Percentiles rank a stretch among this genome's conserved stretches.
phyloP scores from a whole-genome alignment of 2,797 vertebrate species.

The Hoplostethus atlanticus region DNA sequence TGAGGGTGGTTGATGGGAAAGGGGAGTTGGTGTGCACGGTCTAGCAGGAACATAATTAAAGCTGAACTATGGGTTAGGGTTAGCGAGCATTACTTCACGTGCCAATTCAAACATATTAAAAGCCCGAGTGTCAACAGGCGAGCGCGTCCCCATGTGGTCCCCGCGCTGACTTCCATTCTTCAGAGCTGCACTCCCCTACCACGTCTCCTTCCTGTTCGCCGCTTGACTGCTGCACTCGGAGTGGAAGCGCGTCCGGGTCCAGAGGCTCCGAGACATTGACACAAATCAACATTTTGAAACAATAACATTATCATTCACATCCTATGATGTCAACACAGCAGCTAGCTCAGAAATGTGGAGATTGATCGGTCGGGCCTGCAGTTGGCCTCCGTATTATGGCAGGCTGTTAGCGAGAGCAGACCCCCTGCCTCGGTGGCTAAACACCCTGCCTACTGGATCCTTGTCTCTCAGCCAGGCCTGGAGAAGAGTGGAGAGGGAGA shows the following conservation, averaged over 20 bases:
- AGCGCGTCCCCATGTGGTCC: slow-evolving; percentile 48
- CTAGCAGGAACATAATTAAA: slow-evolving; percentile 61
- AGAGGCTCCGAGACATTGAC: slow-evolving; percentile 5
- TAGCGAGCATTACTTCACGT: slow-evolving; percentile 39
- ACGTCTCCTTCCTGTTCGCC: slow-evolving; percentile 3
- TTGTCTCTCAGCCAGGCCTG: slow-evolving; percentile 1
- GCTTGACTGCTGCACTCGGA: slow-evolving; percentile 10
- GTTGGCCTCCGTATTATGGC: background rate
- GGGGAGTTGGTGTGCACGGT: slow-evolving; percentile 6
- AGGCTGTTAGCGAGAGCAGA: slow-evolving; percentile 16
- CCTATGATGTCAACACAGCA: slow-evolving; percentile 18
- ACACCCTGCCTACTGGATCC: slow-evolving; percentile 1
- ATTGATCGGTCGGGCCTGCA: slow-evolving; percentile 12
- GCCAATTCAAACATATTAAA: slow-evolving; percentile 70
- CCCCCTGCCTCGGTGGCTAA: slow-evolving; percentile 16
- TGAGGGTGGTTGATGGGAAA: slow-evolving; percentile 36
- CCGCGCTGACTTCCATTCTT: slow-evolving; percentile 25
- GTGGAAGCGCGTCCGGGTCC: slow-evolving; percentile 4
- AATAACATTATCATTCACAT: slow-evolving; percentile 24
- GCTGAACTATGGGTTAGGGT: slow-evolving; percentile 33
- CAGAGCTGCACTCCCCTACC: background rate
- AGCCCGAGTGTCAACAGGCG: slow-evolving; percentile 36
- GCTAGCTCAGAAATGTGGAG: slow-evolving; percentile 2
- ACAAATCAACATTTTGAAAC: slow-evolving; percentile 23
- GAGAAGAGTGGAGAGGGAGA: background rate